These are phyloP conservation scores for Syngnathus scovelli DNA, from an alignment of 2,113 vertebrate species.

Conservation along the genomic window DNA sequence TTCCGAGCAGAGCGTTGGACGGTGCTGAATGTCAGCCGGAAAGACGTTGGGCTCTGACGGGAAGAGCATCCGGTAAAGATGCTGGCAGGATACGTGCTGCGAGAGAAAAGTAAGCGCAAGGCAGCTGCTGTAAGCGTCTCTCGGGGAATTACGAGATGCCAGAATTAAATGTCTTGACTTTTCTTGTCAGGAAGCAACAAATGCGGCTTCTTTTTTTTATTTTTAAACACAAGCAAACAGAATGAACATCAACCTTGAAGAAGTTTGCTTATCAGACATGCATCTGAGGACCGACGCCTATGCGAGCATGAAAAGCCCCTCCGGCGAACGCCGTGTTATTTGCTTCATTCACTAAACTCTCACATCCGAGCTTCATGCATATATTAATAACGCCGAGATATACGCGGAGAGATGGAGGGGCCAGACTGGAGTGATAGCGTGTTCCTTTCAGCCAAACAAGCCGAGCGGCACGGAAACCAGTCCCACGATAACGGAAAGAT, in stretches of 20 bases:
- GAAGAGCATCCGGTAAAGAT: conserved; percentile 16
- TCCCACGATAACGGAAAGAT: conserved; percentile 31
- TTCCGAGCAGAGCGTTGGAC: conserved; percentile 47
- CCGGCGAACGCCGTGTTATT: conserved; percentile 1
- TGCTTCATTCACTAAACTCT: conserved; percentile 25
- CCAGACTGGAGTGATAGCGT: conserved; percentile 18
- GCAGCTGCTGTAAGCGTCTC: conserved; percentile 51
- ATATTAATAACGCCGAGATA: conserved; percentile 28
- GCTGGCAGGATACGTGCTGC: conserved; percentile 28
- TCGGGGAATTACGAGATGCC: conserved; percentile 30
- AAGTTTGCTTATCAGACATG: conserved; percentile 15
- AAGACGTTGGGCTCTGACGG: conserved; percentile 26
- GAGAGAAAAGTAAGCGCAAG: conserved; percentile 34
- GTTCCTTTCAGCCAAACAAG: conserved; percentile 29
- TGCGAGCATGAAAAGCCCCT: not conserved
- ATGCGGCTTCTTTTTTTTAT: conserved; percentile 28
- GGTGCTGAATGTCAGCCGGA: conserved; percentile 60
- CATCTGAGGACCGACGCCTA: conserved; percentile 1
- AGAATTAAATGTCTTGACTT: conserved; percentile 53
- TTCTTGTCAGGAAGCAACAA: conserved; percentile 55
- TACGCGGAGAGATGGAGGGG: conserved; percentile 2
- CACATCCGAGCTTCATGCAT: conserved; percentile 25
- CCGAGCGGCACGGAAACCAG: conserved; percentile 17
- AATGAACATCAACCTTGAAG: conserved; percentile 34
- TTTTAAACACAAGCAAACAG: conserved; percentile 12